Evolutionary conservation across 2,113 vertebrate species (phyloP), one percentile per base, ranked within the genome.

Genomic region (Lathamus discolor): DNA sequence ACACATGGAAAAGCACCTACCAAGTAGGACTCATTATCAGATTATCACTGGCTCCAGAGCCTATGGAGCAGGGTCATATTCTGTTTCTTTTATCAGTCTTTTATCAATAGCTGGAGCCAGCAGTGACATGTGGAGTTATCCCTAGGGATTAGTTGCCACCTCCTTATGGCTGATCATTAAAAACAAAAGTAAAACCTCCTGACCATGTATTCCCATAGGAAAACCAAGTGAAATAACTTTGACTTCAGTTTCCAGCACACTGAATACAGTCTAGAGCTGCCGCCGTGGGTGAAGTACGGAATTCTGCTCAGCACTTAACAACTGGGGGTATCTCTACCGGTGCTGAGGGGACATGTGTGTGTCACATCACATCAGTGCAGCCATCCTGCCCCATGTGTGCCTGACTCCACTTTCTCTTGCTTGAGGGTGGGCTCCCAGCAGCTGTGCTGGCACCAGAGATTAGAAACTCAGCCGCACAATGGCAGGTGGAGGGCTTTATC

Each of bases 41-140:
- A 74, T 95, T 95, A 89, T 86, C 91, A 83, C 28, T 49, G 70
- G 37, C 43, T 92, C 28, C 64, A 86, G 49, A 88, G 81, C 63
- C 75, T 77, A 52, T 9, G 1, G 3, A 35, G 52, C 48, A 75
- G 64, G 64, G 86, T 67, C 75, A 6, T 72, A 62, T 66, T 87
- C 37, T 83, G 18, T 91, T 95, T 88, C 73, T 55, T 88, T 96
- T 96, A 93, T 93, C 94, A 82, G 75, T 75, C 75, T 33, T 59
- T 59, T 63, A 29, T 79, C 75, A 61, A 29, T 54, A 91, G 37
- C 82, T 83, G 73, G 25, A 76, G 31, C 59, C 75, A 82, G 19
- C 66, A 67, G 20, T 64, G 49, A 52, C 52, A 35, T 17, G 43
- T 78, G 78, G 73, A 77, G 14, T 16, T 87, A 51, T 81, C 86